Evolutionary conservation across 2,888 invertebrate species (phyloP).

Genomic region (Xylota sylvarum): DNA sequence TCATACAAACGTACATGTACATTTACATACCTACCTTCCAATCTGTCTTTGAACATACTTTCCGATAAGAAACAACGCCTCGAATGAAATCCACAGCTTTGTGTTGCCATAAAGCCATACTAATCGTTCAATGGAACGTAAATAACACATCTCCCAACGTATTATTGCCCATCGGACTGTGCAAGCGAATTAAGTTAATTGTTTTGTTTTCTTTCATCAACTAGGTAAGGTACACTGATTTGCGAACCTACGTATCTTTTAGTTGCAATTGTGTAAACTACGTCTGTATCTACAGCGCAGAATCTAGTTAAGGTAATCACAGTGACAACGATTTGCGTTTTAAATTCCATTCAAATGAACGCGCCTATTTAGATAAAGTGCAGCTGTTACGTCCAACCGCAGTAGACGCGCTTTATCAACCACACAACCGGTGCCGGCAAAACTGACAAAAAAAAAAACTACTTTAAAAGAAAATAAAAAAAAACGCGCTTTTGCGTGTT

Average conservation of each 20-base stretch:
- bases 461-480: not conserved
- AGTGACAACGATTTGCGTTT: conserved; percentile 52
- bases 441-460: conserved; percentile 31
- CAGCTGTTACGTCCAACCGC: conserved; percentile 36
- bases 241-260: not conserved
- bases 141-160: not conserved
- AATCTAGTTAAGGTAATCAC: not conserved
- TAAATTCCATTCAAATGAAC: conserved; percentile 17
- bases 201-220: conserved; percentile 32
- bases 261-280: not conserved
- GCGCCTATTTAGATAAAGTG: conserved; percentile 27
- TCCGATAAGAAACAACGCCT: too few relatives aligned
- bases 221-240: not conserved
- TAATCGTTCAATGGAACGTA: not conserved
- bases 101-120: not conserved
- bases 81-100: not conserved
- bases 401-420: not conserved
- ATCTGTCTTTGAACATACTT: not conserved
- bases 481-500: conserved; percentile 57
- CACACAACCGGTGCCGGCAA: conserved; percentile 63
- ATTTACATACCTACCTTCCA: too few relatives aligned
- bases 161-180: not conserved
- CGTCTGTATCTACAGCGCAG: conserved; percentile 10
- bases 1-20: too few relatives aligned
- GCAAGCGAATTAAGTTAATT: conserved; percentile 7